Percentiles rank a stretch among this genome's conserved stretches.
These are phyloP conservation scores for Pseudomyrmex pallidus DNA, from an alignment of 1,140 invertebrate genomes.

Conservation along the genomic window DNA sequence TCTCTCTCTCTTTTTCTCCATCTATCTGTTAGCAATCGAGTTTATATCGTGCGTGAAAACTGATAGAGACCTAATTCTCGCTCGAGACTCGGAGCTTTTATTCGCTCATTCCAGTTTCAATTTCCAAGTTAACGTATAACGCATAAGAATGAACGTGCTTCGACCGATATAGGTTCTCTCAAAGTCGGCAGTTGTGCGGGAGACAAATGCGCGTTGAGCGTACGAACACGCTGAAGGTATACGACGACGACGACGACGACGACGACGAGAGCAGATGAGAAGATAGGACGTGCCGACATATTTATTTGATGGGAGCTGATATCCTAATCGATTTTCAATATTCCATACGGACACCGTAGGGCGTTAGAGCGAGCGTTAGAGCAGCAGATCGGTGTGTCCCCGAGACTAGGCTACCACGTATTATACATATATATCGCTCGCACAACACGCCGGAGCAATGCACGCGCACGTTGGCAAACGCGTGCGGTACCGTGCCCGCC, in stretches of 20 bases:
- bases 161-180: not conserved
- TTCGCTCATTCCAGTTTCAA: constrained; percentile 17
- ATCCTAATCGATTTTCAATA: constrained; percentile 74
- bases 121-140: not conserved
- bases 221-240: not conserved
- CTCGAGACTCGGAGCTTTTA: not conserved
- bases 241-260: constrained; percentile 23
- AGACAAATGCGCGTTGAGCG: constrained; percentile 29
- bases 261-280: constrained; percentile 19
- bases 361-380: constrained; percentile 20
- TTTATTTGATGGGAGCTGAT: constrained; percentile 67
- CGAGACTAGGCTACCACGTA: not conserved
- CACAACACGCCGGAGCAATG: constrained; percentile 30
- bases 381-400: not conserved
- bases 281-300: constrained; percentile 64
- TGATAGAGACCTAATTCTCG: not conserved
- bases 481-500: constrained; percentile 36
- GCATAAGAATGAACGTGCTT: not conserved
- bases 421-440: constrained; percentile 15
- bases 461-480: constrained; percentile 54
- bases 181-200: constrained; percentile 2
- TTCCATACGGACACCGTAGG: constrained; percentile 43
- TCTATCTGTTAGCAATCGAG: too few relatives aligned
- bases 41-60: not conserved
- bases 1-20: too few relatives aligned